phyloP scores from a whole-genome alignment of 2,113 vertebrate species.

The Entosphenus tridentatus region DNA sequence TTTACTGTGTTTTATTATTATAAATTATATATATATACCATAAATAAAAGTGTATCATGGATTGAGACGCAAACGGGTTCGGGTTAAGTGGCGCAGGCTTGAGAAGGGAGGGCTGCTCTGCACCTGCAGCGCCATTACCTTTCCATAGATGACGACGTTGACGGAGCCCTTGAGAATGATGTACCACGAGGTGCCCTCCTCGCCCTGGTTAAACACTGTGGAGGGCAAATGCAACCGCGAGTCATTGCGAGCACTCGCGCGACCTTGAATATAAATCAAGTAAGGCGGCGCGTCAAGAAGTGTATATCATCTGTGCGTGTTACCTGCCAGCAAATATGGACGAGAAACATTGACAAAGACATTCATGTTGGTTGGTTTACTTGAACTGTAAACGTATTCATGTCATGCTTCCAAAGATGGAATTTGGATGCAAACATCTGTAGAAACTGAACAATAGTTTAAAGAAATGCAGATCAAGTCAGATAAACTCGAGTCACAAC shows the following conservation, averaged over 20 bases:
- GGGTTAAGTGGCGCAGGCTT: accelerated
- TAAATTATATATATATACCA: background rate
- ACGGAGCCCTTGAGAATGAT: slow-evolving; percentile 95
- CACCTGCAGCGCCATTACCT: slow-evolving; percentile 28
- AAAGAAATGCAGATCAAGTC: background rate
- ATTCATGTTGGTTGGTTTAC: slow-evolving; percentile 10
- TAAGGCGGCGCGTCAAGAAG: no score
- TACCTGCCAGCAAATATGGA: no score
- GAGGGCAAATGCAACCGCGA: slow-evolving; percentile 15
- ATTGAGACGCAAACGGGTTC: no score
- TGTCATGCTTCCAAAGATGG: no score
- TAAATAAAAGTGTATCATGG: no score
- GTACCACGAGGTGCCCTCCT: slow-evolving; percentile 98
- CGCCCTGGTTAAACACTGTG: slow-evolving; percentile 95
- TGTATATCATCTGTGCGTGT: no score
- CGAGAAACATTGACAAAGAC: no score
- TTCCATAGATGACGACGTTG: slow-evolving; percentile 95
- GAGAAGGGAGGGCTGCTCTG: background rate
- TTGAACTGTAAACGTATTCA: slow-evolving; percentile 9
- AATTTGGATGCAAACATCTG: no score
- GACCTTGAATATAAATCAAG: no score
- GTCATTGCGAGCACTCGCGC: no score
- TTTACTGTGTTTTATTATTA: slow-evolving; percentile 3
- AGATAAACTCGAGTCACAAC: background rate
- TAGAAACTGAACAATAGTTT: background rate